Evolutionary conservation across 2,888 invertebrate genomes (phyloP).

Genomic region (Pterostichus niger): DNA sequence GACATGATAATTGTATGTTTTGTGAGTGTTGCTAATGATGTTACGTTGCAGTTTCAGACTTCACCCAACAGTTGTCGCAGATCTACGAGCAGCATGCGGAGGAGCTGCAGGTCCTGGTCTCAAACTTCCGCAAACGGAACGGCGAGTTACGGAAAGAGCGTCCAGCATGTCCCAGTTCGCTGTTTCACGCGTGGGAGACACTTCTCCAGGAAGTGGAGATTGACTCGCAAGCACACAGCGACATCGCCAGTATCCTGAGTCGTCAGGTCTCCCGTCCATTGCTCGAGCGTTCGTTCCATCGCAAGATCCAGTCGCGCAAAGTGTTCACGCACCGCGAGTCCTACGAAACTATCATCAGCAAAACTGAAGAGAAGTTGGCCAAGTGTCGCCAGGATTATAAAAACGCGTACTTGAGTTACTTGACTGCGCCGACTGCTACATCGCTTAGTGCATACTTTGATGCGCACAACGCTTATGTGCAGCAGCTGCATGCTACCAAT

Average conservation of each 20-base stretch:
- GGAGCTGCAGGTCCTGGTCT: constrained; percentile 91
- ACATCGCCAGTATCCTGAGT: constrained; percentile 89
- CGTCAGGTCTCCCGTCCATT: constrained; percentile 89
- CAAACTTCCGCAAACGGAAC: constrained; percentile 91
- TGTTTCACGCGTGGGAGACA: constrained; percentile 95
- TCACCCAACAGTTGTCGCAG: constrained; percentile 92
- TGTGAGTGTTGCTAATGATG: constrained; percentile 1
- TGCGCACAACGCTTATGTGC: constrained; percentile 95
- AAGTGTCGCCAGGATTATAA: constrained; percentile 93
- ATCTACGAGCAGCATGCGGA: constrained; percentile 94
- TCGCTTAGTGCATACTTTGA: constrained; percentile 90
- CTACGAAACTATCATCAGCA: constrained; percentile 91
- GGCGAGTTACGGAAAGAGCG: constrained; percentile 92
- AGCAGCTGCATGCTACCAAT: constrained; percentile 95
- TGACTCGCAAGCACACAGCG: constrained; percentile 91
- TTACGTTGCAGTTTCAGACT: constrained; percentile 90
- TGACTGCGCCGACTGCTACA: constrained; percentile 85
- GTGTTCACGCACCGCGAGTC: constrained; percentile 94
- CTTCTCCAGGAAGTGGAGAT: constrained; percentile 94
- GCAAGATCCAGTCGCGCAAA: constrained; percentile 94
- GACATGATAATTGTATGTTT: too few relatives aligned
- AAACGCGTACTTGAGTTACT: constrained; percentile 88
- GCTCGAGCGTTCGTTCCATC: constrained; percentile 91
- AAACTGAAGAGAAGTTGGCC: constrained; percentile 89
- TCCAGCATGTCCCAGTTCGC: constrained; percentile 88